A percentile compares a stretch with the other conserved stretches of the same genome.
Evolutionary conservation across 2,113 vertebrate genomes (phyloP).

Genomic region (Balaeniceps rex): DNA sequence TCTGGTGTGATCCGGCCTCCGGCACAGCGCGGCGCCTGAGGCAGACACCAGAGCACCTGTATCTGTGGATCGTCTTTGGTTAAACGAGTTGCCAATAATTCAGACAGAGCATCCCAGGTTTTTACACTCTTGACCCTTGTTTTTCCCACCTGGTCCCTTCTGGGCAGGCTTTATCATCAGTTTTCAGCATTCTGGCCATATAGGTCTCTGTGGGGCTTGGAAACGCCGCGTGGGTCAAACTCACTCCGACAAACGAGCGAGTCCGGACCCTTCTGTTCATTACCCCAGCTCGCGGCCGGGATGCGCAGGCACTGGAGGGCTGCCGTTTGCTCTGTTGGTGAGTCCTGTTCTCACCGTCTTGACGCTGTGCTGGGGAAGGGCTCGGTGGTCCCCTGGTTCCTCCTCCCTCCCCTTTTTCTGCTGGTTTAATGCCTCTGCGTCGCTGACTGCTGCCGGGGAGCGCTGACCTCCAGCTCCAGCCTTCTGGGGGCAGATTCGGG

Average conservation of each 20-base stretch:
- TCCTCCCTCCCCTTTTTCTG: not conserved
- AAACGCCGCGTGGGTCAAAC: accelerated
- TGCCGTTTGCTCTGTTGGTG: not conserved
- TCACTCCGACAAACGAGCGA: accelerated
- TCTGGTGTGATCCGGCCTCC: not conserved
- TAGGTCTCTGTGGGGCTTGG: not conserved
- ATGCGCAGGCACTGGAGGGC: not conserved
- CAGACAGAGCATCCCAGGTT: not conserved
- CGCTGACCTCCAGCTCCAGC: not conserved
- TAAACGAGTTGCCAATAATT: not conserved
- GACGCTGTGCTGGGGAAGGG: not conserved
- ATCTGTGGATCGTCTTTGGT: not conserved
- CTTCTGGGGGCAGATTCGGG: accelerated
- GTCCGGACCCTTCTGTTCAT: not conserved
- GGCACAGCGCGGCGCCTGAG: not conserved
- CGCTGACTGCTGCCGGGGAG: not conserved
- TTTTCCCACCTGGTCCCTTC: not conserved
- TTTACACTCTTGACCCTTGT: not conserved
- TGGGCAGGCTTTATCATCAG: not conserved
- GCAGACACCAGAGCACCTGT: not conserved
- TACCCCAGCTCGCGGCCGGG: not conserved
- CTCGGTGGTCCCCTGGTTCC: not conserved
- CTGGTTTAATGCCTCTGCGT: not conserved
- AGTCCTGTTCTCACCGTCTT: not conserved
- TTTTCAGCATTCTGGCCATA: not conserved